phyloP scores from a whole-genome alignment of 2,888 invertebrate genomes.

The Drosophila pseudotakahashii region DNA sequence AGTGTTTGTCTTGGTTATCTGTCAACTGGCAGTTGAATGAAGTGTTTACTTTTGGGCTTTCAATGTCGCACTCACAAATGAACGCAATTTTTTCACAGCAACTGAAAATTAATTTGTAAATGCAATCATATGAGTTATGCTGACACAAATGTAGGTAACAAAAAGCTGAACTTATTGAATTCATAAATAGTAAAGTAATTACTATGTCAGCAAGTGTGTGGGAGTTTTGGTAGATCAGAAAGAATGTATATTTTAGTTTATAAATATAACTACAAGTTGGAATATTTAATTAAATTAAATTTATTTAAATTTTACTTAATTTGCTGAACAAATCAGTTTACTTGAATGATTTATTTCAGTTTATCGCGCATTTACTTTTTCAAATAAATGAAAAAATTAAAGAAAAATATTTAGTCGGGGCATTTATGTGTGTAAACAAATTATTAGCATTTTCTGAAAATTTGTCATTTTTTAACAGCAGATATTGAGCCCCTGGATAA shows the following conservation, averaged over 20 bases:
- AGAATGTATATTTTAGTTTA: no score
- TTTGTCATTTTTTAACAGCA: conserved; percentile 15
- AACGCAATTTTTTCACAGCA: conserved; percentile 41
- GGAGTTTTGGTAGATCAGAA: not conserved
- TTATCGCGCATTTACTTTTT: not conserved
- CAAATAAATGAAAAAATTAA: not conserved
- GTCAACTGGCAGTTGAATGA: conserved; percentile 47
- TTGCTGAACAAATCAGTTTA: not conserved
- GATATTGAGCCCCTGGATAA: conserved; percentile 29
- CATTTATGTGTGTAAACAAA: not conserved
- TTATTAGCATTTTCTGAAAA: conserved; percentile 13
- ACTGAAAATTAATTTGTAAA: conserved; percentile 33
- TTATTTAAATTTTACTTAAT: no score
- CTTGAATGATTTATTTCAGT: not conserved
- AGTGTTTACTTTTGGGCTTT: conserved; percentile 65
- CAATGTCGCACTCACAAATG: conserved; percentile 54
- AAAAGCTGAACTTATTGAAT: conserved; percentile 4
- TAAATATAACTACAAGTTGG: no score
- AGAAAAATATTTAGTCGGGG: not conserved
- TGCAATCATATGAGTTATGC: conserved; percentile 4
- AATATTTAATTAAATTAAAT: no score
- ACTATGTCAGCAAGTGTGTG: not conserved
- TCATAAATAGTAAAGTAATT: conserved; percentile 2
- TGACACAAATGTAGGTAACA: conserved; percentile 5
- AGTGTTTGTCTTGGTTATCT: conserved; percentile 32